Conservation (phyloP, 2,797 vertebrate species). For the Diplodus sargus region DNA sequence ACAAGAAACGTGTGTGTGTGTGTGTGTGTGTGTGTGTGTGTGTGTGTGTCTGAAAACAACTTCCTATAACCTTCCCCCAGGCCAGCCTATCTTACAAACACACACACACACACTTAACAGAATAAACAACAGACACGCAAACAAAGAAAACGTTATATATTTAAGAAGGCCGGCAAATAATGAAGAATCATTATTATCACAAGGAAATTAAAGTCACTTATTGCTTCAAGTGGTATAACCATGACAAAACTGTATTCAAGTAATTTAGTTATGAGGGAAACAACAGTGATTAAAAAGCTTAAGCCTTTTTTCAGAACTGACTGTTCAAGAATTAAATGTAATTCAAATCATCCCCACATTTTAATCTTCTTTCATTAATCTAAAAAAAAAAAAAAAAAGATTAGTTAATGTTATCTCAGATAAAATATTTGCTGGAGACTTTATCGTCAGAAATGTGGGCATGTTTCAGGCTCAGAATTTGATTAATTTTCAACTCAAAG, state of each 20-base stretch:
- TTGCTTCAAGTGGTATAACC: neutral
- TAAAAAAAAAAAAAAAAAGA: neutral
- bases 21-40: neutral
- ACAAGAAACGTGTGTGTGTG: neutral
- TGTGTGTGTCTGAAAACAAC: neutral
- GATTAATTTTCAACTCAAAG: neutral
- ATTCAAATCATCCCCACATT: neutral
- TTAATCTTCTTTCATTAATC: neutral
- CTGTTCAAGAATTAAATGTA: neutral
- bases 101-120: neutral
- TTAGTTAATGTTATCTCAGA: neutral
- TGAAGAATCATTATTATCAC: neutral
- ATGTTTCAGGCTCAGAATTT: neutral
- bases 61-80: conserved; percentile 8
- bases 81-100: neutral
- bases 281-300: neutral
- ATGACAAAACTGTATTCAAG: neutral
- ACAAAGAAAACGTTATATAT: neutral
- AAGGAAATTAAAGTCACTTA: neutral
- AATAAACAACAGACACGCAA: neutral
- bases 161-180: neutral
- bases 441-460: neutral
- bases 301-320: neutral
- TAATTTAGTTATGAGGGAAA: neutral
- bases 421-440: neutral